A percentile compares a stretch with the other conserved stretches of the same genome.
Conservation (phyloP, 2,797 vertebrate species). For the Catamblyrhynchus diadema region DNA sequence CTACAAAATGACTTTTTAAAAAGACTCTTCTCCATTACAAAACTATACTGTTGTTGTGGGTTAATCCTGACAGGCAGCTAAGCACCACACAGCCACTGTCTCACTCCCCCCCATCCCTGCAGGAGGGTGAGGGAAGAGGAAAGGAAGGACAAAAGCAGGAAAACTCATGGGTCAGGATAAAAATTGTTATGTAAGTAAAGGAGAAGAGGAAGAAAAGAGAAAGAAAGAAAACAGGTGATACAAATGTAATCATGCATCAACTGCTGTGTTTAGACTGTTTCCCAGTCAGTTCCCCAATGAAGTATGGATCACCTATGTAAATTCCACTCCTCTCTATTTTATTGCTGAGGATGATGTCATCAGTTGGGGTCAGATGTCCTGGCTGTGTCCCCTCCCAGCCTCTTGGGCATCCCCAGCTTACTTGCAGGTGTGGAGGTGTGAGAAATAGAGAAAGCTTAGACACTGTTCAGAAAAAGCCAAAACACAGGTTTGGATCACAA, state of each 20-base stretch:
- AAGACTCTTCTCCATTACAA: not conserved
- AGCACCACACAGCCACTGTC: not conserved
- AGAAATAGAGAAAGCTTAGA: not conserved
- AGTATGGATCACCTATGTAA: not conserved
- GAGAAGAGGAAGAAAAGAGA: not conserved
- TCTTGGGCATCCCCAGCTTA: not conserved
- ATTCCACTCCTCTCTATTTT: not conserved
- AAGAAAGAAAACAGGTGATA: not conserved
- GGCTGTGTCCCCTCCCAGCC: not conserved
- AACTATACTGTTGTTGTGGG: not conserved
- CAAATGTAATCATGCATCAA: not conserved
- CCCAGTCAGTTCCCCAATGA: not conserved
- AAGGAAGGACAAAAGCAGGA: not conserved
- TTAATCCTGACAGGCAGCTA: not conserved
- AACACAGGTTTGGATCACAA: not conserved
- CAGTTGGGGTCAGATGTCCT: not conserved
- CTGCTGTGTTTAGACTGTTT: not conserved
- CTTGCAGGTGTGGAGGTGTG: not conserved
- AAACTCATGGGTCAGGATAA: not conserved
- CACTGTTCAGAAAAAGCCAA: not conserved
- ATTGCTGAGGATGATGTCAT: not conserved
- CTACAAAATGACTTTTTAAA: not conserved
- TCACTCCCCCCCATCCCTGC: rapidly evolving
- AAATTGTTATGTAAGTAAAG: not conserved
- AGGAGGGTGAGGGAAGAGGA: not conserved